Evolutionary conservation across 2,113 vertebrate genomes (phyloP).

Genomic region (Pachycephala philippinensis): DNA sequence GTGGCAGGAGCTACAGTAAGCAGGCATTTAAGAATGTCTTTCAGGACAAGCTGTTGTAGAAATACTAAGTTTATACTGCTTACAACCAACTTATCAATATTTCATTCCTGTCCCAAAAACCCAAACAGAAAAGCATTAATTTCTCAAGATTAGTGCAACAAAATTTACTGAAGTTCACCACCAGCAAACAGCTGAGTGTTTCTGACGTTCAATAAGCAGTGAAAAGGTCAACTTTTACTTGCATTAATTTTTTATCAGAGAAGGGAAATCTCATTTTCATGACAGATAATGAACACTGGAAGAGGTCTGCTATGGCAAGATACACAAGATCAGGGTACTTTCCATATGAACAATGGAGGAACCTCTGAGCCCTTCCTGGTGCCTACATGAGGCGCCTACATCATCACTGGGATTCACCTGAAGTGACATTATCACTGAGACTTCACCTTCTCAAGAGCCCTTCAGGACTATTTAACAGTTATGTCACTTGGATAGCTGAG

Average conservation of each 20-base stretch:
- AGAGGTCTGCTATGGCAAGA: neutral
- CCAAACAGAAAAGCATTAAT: neutral
- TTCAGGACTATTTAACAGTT: neutral
- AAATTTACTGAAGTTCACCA: conserved; percentile 6
- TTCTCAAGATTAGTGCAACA: conserved; percentile 24
- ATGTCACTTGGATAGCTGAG: neutral
- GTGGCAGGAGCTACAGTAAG: neutral
- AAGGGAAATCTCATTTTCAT: conserved; percentile 14
- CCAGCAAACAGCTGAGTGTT: neutral
- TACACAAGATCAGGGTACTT: neutral
- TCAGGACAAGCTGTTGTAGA: neutral
- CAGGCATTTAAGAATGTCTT: neutral
- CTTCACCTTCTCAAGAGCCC: neutral
- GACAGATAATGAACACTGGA: neutral
- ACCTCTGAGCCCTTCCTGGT: neutral
- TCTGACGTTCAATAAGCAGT: conserved; percentile 25
- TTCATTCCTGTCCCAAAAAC: neutral
- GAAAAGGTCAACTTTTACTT: neutral
- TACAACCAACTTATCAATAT: conserved; percentile 9
- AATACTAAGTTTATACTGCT: neutral
- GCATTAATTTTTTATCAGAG: conserved; percentile 56
- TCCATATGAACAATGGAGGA: neutral
- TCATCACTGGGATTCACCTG: neutral
- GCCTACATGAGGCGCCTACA: neutral
- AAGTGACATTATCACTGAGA: neutral